Evolutionary conservation across 2,888 invertebrate species (phyloP), one percentile per base, ranked within the genome.

Genomic region (Pristionchus maxplancki): DNA sequence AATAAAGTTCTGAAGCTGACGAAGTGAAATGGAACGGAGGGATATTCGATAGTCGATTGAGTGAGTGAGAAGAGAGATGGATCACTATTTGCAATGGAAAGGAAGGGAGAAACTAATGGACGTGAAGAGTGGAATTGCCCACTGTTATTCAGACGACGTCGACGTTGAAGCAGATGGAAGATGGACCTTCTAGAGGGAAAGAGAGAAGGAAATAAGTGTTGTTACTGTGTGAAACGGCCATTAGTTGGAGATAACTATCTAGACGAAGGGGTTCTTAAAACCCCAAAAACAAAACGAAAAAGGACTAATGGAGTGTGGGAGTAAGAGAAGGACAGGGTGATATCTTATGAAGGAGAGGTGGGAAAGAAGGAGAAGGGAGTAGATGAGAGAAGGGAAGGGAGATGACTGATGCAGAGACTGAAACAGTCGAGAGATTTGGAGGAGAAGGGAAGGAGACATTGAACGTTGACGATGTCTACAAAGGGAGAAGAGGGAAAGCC

Each of bases 371-470:
- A 28, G n/a, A 58, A 83, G 4, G 34, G 58, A 31, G 83, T 48
- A 58, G 53, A 31, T 48, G 81, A 82, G 50, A 28, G 44, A 48
- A n/a, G 83, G 28, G 48, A 58, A 31, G 83, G 15, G 67, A 58
- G 28, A 37, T 48, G 83, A 28, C 20, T 44, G 83, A 83, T 28
- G 53, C 58, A 83, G 53, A 83, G 53, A 50, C n/a, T 44, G 53
- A 50, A 58, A 50, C 83, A 58, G 83, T 31, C 58, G 48, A 31
- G 37, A 83, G 83, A 82, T 48, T 50, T 31, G 82, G 82, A 58
- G 37, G 17, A 58, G 50, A 31, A 67, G 50, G 34, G 48, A 48
- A 81, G 28, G 50, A 13, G 48, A 71, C 34, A 8, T 13, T 34
- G 71, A 15, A 71, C 71, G 67, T 31, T n/a, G n/a, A 64, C 9